A percentile compares a stretch with the other conserved stretches of the same genome.
Evolutionary conservation across 2,797 vertebrate species (phyloP).

Genomic region (Coreius guichenoti): DNA sequence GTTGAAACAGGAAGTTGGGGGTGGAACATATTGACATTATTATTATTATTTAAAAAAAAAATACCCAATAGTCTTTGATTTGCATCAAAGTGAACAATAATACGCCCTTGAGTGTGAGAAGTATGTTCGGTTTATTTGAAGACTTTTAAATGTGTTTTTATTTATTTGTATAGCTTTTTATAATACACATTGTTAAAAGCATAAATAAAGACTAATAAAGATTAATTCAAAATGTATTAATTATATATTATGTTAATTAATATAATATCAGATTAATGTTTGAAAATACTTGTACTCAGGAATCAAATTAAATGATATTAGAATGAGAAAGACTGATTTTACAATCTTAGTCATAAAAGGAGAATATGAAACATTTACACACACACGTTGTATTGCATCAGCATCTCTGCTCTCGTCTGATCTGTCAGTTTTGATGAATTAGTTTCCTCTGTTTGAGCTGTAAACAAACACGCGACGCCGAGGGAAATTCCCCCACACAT

Average conservation of each 20-base stretch:
- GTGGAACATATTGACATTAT: background rate
- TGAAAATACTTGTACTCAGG: background rate
- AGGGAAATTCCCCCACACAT: slow-evolving; percentile 54
- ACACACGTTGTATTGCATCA: background rate
- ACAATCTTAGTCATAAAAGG: slow-evolving; percentile 44
- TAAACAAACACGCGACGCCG: slow-evolving; percentile 51
- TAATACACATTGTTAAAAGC: background rate
- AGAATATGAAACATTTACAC: background rate
- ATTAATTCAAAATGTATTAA: accelerated
- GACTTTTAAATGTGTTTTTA: background rate
- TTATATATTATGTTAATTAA: background rate
- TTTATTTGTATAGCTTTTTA: background rate
- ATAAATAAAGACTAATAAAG: background rate
- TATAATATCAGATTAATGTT: background rate
- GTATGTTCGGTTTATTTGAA: background rate
- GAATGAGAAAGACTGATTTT: slow-evolving; percentile 41
- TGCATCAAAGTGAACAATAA: background rate
- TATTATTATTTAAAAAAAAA: background rate
- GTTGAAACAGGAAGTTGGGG: slow-evolving; percentile 15
- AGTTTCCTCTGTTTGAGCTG: slow-evolving; percentile 47
- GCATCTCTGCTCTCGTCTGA: background rate
- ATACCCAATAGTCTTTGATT: background rate
- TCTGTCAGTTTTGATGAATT: slow-evolving; percentile 16
- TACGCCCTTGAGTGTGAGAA: background rate
- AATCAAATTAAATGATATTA: slow-evolving; percentile 16